phyloP scores from a whole-genome alignment of 2,113 vertebrate genomes.

The Xenus cinereus region DNA sequence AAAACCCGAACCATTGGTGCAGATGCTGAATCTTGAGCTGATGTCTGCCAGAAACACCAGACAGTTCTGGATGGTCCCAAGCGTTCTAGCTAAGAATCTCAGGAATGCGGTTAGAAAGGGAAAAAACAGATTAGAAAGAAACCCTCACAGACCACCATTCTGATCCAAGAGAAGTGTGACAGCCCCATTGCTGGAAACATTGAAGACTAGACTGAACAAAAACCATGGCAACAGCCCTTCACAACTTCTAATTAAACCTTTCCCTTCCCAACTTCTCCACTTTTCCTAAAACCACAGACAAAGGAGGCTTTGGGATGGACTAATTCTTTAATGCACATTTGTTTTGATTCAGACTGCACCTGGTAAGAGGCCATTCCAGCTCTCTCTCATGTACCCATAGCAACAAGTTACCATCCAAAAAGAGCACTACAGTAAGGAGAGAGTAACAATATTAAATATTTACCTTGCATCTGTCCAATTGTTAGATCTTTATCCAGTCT shows the following conservation, averaged over 20 bases:
- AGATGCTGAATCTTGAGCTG: not conserved
- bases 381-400: fast-evolving
- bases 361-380: not conserved
- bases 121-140: not conserved
- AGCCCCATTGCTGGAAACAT: not conserved
- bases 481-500: constrained; percentile 98
- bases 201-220: not conserved
- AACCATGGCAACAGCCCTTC: not conserved
- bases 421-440: not conserved
- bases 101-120: not conserved
- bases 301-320: not conserved
- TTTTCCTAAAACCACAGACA: not conserved
- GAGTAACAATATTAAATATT: not conserved
- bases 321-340: not conserved
- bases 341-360: not conserved
- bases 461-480: constrained; percentile 99
- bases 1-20: not conserved
- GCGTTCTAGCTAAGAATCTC: not conserved
- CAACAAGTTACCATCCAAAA: not conserved
- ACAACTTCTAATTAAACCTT: not conserved
- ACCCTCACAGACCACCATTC: not conserved
- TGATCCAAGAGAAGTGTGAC: not conserved
- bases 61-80: not conserved
- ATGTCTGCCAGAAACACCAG: not conserved
- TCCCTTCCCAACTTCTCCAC: not conserved